Percentiles rank a stretch among this genome's conserved stretches.
Evolutionary conservation across 2,113 vertebrate genomes (phyloP).

Genomic region (Syrrhaptes paradoxus): DNA sequence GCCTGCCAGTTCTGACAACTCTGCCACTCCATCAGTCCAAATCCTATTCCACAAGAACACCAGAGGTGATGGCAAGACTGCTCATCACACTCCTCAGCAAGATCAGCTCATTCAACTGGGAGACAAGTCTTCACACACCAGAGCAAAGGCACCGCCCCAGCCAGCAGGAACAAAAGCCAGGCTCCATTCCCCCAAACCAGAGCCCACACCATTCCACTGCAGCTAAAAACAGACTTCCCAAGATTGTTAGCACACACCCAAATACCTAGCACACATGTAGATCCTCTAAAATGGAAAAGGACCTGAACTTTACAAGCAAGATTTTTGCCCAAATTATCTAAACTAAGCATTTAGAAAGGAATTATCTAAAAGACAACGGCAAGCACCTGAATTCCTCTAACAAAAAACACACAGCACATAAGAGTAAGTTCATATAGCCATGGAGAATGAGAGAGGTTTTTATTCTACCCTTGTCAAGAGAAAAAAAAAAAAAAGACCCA

Average conservation of each 20-base stretch:
- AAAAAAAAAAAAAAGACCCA: background rate
- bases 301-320: background rate
- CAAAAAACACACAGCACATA: background rate
- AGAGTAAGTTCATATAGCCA: background rate
- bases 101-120: background rate
- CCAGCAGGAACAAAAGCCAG: background rate
- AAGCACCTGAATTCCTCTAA: background rate
- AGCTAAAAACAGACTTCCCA: background rate
- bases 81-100: background rate
- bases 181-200: background rate
- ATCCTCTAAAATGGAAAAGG: background rate
- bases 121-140: background rate
- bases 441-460: background rate
- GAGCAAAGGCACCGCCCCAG: rapidly evolving
- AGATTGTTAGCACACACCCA: background rate
- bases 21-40: background rate
- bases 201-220: background rate
- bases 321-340: background rate
- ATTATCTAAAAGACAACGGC: background rate
- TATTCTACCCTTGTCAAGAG: background rate
- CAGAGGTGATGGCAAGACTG: background rate
- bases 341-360: background rate
- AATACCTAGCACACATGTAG: background rate
- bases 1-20: background rate
- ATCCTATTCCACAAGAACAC: background rate